phyloP scores from a whole-genome alignment of 2,113 vertebrate species.

The Sakesphorus luctuosus region DNA sequence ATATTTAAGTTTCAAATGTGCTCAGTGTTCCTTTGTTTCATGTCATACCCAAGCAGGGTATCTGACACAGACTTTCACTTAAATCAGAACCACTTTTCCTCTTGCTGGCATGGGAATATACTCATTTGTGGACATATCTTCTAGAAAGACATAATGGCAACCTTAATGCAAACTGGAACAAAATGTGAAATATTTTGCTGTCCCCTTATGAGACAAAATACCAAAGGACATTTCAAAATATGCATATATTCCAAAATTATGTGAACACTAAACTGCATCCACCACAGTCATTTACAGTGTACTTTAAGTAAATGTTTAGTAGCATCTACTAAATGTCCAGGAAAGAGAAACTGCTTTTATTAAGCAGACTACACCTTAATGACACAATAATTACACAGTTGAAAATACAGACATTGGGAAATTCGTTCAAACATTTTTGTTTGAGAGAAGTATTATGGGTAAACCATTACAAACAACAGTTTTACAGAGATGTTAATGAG shows the following conservation, averaged over 20 bases:
- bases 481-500: background rate
- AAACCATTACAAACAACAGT: background rate
- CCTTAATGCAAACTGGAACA: background rate
- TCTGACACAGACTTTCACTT: background rate
- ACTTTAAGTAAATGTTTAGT: background rate
- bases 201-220: background rate
- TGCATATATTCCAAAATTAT: background rate
- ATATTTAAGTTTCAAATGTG: slow-evolving; percentile 54
- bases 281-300: background rate
- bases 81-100: background rate
- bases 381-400: background rate
- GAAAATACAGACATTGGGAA: background rate
- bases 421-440: background rate
- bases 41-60: background rate
- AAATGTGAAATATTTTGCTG: background rate
- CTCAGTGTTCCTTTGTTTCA: background rate
- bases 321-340: background rate
- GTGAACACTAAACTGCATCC: background rate
- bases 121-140: background rate
- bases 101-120: background rate
- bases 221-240: background rate
- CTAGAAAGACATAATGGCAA: background rate
- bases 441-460: background rate
- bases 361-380: background rate
- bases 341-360: background rate